Evolutionary conservation across 2,888 invertebrate species (phyloP).

Genomic region (Hydroisotoma schaefferi): DNA sequence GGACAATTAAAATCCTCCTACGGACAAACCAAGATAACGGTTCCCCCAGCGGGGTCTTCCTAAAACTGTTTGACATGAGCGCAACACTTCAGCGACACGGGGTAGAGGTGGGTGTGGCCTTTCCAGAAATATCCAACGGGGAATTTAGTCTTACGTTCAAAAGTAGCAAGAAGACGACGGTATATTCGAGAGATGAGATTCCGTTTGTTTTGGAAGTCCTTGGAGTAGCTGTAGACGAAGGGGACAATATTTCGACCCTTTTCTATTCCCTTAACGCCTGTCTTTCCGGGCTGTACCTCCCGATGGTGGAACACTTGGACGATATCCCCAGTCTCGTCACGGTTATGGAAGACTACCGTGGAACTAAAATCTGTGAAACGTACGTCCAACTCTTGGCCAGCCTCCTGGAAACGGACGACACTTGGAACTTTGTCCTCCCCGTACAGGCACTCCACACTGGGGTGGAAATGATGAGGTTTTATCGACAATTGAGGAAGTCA

Average conservation of each 20-base stretch:
- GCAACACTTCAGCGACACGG: not conserved
- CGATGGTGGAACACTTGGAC: conserved; percentile 2
- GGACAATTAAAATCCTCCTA: conserved; percentile 16
- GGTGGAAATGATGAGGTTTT: conserved; percentile 11
- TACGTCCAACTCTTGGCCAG: conserved; percentile 6
- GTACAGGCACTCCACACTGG: conserved; percentile 7
- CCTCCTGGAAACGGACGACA: not conserved
- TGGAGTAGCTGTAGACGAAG: conserved; percentile 12
- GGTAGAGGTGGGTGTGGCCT: conserved; percentile 15
- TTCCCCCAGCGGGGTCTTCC: conserved; percentile 9
- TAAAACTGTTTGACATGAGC: conserved; percentile 13
- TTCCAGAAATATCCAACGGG: conserved; percentile 13
- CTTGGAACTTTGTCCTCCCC: conserved; percentile 12
- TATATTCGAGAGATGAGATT: conserved; percentile 4
- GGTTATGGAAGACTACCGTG: not conserved
- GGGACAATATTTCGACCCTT: conserved; percentile 8
- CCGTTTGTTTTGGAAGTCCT: conserved; percentile 8
- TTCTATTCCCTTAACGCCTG: conserved; percentile 18
- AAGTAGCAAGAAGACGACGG: not conserved
- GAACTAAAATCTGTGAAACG: conserved; percentile 5
- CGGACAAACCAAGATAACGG: not conserved
- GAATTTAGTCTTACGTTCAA: conserved; percentile 10
- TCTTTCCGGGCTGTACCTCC: conserved; percentile 10
- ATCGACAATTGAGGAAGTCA: not conserved
- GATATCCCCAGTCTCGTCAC: conserved; percentile 10